phyloP scores from a whole-genome alignment of 2,888 invertebrate species.

The Anoncus sp. region DNA sequence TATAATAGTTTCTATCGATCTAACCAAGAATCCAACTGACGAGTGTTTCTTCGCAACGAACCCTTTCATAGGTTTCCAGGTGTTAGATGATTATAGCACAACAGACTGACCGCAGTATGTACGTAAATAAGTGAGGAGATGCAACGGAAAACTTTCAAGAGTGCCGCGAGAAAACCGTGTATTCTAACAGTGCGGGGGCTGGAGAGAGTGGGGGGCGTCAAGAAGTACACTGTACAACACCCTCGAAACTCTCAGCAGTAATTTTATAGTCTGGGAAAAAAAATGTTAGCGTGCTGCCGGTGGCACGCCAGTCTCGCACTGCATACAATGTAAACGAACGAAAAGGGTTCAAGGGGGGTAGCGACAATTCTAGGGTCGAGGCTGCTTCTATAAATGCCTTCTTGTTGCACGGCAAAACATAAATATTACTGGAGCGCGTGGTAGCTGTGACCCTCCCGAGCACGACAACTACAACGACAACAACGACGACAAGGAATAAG shows the following conservation, averaged over 20 bases:
- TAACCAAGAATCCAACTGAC: not conserved
- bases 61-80: not conserved
- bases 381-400: slow-evolving; percentile 72
- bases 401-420: slow-evolving; percentile 76
- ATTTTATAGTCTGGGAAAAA: slow-evolving; percentile 40
- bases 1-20: slow-evolving; percentile 1
- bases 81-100: not conserved
- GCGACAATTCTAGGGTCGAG: slow-evolving; percentile 50
- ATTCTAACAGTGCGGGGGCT: slow-evolving; percentile 12
- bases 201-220: not conserved
- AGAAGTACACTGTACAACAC: slow-evolving; percentile 12
- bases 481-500: slow-evolving; percentile 26
- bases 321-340: slow-evolving; percentile 12
- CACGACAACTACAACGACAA: slow-evolving; percentile 20
- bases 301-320: slow-evolving; percentile 7
- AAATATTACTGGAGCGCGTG: slow-evolving; percentile 74
- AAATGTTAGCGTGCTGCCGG: slow-evolving; percentile 20
- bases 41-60: not conserved
- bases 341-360: slow-evolving; percentile 16
- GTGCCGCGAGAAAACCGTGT: not conserved
- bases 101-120: slow-evolving; percentile 8
- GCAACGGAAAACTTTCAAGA: slow-evolving; percentile 1
- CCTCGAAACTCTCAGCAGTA: slow-evolving; percentile 30
- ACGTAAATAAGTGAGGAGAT: slow-evolving; percentile 2
- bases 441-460: slow-evolving; percentile 52